These are phyloP conservation scores for Leptothorax acervorum DNA, from an alignment of 2,888 invertebrate species.

Conservation along the genomic window DNA sequence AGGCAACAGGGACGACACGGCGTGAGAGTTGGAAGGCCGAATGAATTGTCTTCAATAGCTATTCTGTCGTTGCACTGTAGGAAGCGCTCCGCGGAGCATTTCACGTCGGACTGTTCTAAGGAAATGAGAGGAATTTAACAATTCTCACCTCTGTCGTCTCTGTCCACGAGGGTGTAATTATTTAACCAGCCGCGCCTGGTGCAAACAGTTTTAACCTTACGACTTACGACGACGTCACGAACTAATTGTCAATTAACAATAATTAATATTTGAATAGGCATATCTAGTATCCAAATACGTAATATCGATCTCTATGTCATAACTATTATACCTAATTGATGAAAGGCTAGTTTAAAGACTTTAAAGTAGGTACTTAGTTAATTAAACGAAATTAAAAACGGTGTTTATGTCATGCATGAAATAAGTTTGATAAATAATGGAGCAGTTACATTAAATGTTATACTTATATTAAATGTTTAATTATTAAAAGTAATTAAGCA, in stretches of 20 bases:
- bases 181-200: background rate
- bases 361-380: background rate
- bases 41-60: slow-evolving; percentile 46
- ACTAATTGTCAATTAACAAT: slow-evolving; percentile 14
- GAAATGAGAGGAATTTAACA: slow-evolving; percentile 41
- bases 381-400: background rate
- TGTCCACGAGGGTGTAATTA: background rate
- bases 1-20: slow-evolving; percentile 13
- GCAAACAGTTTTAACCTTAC: slow-evolving; percentile 5
- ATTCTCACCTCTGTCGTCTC: background rate
- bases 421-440: background rate
- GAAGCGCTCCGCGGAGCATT: slow-evolving; percentile 15
- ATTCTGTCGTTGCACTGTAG: slow-evolving; percentile 25
- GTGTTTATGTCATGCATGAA: background rate
- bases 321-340: background rate
- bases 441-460: background rate
- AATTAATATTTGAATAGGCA: background rate
- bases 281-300: background rate
- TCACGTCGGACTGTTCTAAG: slow-evolving; percentile 19
- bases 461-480: background rate
- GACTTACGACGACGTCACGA: background rate
- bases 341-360: background rate
- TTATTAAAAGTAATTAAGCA: background rate
- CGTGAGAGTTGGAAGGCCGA: slow-evolving; percentile 27
- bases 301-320: background rate